These are phyloP conservation scores for Cryptoblepharus egeriae DNA, from an alignment of 2,797 vertebrate genomes.

Conservation along the genomic window DNA sequence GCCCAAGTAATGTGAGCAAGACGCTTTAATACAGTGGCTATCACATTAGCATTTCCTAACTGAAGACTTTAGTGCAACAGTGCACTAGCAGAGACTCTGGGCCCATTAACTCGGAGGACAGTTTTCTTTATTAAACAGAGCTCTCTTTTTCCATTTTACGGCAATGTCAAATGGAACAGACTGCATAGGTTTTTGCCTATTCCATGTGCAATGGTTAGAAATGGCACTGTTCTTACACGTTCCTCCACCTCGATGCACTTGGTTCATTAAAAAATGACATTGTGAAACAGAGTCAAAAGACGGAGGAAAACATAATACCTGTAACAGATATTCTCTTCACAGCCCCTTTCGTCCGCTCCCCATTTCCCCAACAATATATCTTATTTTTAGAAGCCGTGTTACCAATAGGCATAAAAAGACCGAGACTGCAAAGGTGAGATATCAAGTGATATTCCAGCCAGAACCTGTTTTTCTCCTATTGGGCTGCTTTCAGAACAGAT, in stretches of 20 bases:
- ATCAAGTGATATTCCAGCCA: conserved; percentile 34
- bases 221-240: background rate
- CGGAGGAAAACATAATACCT: background rate
- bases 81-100: background rate
- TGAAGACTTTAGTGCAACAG: background rate
- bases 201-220: conserved; percentile 3
- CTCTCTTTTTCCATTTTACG: background rate
- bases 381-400: conserved; percentile 48
- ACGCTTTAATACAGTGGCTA: background rate
- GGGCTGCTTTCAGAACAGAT: conserved; percentile 9
- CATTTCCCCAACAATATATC: conserved; percentile 39
- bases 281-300: background rate
- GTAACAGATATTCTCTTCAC: conserved; percentile 16
- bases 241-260: background rate
- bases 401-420: conserved; percentile 16
- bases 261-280: background rate
- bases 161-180: background rate
- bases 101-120: conserved; percentile 8
- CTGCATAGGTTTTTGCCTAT: background rate
- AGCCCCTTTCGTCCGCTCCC: background rate
- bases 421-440: conserved; percentile 38
- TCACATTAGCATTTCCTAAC: background rate
- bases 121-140: conserved; percentile 2
- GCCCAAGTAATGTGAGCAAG: background rate
- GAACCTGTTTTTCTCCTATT: conserved; percentile 4